phyloP scores from a whole-genome alignment of 2,888 invertebrate genomes.

The Venusia cambrica region DNA sequence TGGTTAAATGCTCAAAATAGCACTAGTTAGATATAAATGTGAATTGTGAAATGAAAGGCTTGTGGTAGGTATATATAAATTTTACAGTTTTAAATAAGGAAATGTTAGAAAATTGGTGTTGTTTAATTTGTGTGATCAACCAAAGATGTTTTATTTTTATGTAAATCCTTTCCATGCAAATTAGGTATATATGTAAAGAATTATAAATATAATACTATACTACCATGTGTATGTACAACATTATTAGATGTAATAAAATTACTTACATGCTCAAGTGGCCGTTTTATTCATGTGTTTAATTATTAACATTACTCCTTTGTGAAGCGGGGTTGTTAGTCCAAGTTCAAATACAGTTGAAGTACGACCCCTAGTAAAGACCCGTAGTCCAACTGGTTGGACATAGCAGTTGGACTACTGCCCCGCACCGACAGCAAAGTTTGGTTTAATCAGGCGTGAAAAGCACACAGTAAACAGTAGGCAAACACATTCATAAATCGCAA shows the following conservation, averaged over 20 bases:
- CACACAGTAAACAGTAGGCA: too few species aligned
- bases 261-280: slow-evolving; percentile 66
- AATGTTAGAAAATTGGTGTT: slow-evolving; percentile 63
- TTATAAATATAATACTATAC: slow-evolving; percentile 53
- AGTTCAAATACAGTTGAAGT: too few species aligned
- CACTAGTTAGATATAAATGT: slow-evolving; percentile 40
- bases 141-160: slow-evolving; percentile 78
- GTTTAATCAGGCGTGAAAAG: too few species aligned
- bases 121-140: slow-evolving; percentile 70
- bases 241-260: slow-evolving; percentile 75
- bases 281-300: too few species aligned
- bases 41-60: slow-evolving; percentile 63
- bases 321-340: too few species aligned
- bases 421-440: too few species aligned
- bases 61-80: slow-evolving; percentile 56
- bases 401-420: too few species aligned
- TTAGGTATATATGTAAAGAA: slow-evolving; percentile 61
- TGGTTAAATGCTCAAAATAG: slow-evolving; percentile 58
- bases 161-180: slow-evolving; percentile 58
- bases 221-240: slow-evolving; percentile 61
- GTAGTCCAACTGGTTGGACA: too few species aligned
- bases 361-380: too few species aligned
- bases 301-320: too few species aligned
- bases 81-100: slow-evolving; percentile 32
- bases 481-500: too few species aligned